These are phyloP conservation scores for Hylia prasina DNA, from an alignment of 2,113 vertebrate genomes.

Conservation along the genomic window DNA sequence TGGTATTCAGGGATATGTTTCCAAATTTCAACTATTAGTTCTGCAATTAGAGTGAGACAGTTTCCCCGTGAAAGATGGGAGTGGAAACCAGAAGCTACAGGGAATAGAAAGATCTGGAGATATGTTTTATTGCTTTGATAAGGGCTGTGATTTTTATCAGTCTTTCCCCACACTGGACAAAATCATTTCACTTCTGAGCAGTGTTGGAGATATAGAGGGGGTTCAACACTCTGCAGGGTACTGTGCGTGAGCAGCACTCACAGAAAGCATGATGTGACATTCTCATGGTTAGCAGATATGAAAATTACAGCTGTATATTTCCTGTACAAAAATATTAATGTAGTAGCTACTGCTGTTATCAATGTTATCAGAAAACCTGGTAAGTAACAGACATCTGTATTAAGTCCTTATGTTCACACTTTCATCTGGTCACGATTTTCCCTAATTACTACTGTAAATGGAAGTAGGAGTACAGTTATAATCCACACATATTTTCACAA, in stretches of 20 bases:
- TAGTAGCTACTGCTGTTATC: background rate
- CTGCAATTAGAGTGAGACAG: background rate
- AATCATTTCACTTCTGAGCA: background rate
- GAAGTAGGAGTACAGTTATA: background rate
- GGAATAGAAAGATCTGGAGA: background rate
- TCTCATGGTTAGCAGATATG: background rate
- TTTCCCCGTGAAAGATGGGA: background rate
- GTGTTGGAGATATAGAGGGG: background rate
- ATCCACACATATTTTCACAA: background rate
- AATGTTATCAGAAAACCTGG: background rate
- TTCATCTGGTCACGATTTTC: background rate
- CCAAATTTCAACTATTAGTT: slow-evolving; percentile 12
- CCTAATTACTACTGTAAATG: background rate
- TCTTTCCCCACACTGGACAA: background rate
- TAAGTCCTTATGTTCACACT: background rate
- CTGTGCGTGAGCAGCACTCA: background rate
- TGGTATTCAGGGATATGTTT: background rate
- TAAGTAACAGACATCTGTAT: background rate
- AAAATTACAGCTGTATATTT: background rate
- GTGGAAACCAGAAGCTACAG: background rate
- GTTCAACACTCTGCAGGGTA: background rate
- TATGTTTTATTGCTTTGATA: background rate
- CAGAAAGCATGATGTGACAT: background rate
- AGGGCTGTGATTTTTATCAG: background rate
- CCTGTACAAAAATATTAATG: background rate